Conservation (phyloP, 2,797 vertebrate genomes). For the Chlorospingus semifuscus region DNA sequence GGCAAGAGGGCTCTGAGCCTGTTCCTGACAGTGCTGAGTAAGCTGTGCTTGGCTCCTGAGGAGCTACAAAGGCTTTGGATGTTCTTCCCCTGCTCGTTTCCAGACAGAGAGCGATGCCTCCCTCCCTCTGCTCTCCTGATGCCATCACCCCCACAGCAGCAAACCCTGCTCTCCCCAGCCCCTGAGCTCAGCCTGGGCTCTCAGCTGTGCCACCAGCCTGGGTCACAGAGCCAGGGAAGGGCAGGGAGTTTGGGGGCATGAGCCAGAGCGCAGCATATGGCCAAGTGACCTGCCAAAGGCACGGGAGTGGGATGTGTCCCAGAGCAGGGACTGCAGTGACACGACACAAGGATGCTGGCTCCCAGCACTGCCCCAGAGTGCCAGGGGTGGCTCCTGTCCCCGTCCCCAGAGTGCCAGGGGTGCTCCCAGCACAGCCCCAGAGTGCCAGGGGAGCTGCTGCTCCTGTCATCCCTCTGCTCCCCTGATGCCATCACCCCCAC, state of each 20-base stretch:
- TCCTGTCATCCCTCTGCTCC: not conserved
- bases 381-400: no score
- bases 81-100: not conserved
- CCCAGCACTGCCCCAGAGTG: not conserved
- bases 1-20: not conserved
- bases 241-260: no score
- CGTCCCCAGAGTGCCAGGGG: no score
- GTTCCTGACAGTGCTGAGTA: not conserved
- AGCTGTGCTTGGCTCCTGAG: not conserved
- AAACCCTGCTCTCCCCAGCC: fast-evolving
- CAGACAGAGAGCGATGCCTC: fast-evolving
- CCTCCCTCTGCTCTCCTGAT: not conserved
- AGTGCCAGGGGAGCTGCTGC: no score
- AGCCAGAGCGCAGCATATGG: no score
- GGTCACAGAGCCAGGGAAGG: no score
- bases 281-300: no score
- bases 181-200: not conserved
- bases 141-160: fast-evolving
- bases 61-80: not conserved
- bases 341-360: not conserved
- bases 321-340: no score
- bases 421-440: no score
- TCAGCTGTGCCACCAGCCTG: not conserved
- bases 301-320: no score
- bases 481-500: fast-evolving